Base-by-base conservation (phyloP, 2,797 vertebrate species). In the Gymnocypris eckloni region DNA sequence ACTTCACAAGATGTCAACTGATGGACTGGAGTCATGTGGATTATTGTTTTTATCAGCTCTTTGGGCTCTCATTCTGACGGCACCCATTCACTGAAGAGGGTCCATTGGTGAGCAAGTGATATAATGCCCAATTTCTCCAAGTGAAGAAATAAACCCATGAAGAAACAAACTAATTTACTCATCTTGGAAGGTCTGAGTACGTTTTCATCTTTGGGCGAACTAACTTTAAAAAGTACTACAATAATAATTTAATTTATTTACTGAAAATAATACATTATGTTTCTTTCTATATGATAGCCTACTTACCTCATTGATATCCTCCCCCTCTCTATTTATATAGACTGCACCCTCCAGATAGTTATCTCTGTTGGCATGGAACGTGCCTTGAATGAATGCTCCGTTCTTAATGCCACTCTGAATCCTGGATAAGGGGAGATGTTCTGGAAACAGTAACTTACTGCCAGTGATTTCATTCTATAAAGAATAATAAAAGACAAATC, bases 281-380 rank as follows among this genome's bases (percentile, higher is more conserved):
- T 22, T 77, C 6, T 22, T 56, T 22, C 1, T 13, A 39, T 20
- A 4, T 16, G 6, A 54, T 12, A 61, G 22, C 18, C 4, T 39
- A 25, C 91, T 90, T 90, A 96, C 98, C 96, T 99, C 98, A 89
- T 93, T 98, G 89, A 94, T 93, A 76, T 98, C 96, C 80, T 96
- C 96, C 13, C 89, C 93, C 22, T 99, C 97, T 88, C 97, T 95
- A 77, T 99, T 97, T 88, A 99, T 92, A 93, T 97, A 99, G 25
- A 99, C 97, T 0, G 96, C 97, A 73, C 97, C 98, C 94, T 99
- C 98, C 91, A 99, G 95, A 89, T 98, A 99, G 94, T 99, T 99
- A 90, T 99, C 98, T 86, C 97, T 96, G 93, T 94, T 99, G 88
- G 98, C 97, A 87, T 96, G 95, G 43, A 96, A 99, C 22, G 97